Conservation (phyloP, 2,797 vertebrate genomes). For the Scomberomorus guttatus region DNA sequence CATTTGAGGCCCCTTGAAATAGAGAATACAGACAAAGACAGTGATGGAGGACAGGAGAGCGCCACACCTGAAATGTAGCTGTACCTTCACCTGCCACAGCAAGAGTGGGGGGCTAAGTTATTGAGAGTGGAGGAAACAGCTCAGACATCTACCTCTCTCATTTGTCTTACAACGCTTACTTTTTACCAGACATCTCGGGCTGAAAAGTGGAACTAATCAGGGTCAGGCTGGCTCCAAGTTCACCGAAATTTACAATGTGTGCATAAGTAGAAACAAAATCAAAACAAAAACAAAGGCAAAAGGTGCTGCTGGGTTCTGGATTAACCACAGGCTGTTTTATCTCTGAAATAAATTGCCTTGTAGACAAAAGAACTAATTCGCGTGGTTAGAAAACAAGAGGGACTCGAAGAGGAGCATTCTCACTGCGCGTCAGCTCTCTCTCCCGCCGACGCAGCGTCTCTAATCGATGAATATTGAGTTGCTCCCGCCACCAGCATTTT, state of each 20-base stretch:
- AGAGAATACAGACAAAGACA: background rate
- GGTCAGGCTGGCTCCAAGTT: slow-evolving; percentile 55
- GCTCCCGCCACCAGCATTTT: slow-evolving; percentile 76
- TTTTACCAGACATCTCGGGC: slow-evolving; percentile 21
- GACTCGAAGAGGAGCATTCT: slow-evolving; percentile 58
- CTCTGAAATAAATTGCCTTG: slow-evolving; percentile 79
- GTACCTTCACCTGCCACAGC: background rate
- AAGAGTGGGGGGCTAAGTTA: background rate
- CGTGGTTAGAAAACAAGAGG: slow-evolving; percentile 68
- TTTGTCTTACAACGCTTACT: slow-evolving; percentile 49
- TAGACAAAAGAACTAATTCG: slow-evolving; percentile 77
- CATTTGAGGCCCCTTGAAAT: slow-evolving; percentile 24
- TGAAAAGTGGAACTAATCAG: slow-evolving; percentile 57
- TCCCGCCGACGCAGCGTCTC: slow-evolving; percentile 64
- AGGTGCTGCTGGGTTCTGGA: slow-evolving; percentile 60
- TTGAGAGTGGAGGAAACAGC: background rate
- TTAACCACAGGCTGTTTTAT: slow-evolving; percentile 78
- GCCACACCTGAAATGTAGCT: background rate
- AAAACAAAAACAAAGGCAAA: slow-evolving; percentile 66
- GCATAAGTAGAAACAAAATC: slow-evolving; percentile 59
- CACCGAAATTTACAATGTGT: slow-evolving; percentile 61
- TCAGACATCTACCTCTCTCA: slow-evolving; percentile 17
- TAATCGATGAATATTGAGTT: slow-evolving; percentile 84
- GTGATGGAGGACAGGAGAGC: background rate
- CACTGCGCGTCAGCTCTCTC: slow-evolving; percentile 56